phyloP scores from a whole-genome alignment of 2,888 invertebrate genomes.

The Selenia dentaria region DNA sequence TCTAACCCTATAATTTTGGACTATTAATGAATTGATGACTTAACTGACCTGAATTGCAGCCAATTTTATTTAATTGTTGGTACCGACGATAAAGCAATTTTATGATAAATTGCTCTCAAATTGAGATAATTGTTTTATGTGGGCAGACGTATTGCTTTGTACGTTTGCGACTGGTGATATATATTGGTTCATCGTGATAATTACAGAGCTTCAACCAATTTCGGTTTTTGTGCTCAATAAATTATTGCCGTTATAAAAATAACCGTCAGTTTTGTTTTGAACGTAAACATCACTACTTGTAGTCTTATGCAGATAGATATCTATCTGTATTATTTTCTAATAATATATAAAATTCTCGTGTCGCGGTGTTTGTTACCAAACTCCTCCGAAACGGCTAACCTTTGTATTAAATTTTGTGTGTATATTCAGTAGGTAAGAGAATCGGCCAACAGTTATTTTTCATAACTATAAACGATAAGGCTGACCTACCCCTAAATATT shows the following conservation, averaged over 20 bases:
- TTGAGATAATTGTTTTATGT: constrained; percentile 57
- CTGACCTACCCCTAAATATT: too few species aligned
- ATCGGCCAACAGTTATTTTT: too few species aligned
- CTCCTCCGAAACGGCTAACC: too few species aligned
- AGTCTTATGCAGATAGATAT: too few species aligned
- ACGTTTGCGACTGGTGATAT: constrained; percentile 39
- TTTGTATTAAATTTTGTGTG: too few species aligned
- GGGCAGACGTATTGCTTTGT: constrained; percentile 37
- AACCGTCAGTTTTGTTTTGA: neutral
- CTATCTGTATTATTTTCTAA: too few species aligned
- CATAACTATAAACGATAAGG: too few species aligned
- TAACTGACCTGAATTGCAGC: constrained; percentile 68
- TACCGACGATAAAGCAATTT: constrained; percentile 62
- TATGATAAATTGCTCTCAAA: constrained; percentile 58
- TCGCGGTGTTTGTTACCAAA: too few species aligned
- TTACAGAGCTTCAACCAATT: constrained; percentile 32
- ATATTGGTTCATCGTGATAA: constrained; percentile 36
- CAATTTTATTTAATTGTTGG: constrained; percentile 68
- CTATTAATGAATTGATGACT: constrained; percentile 71
- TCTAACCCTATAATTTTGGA: constrained; percentile 58
- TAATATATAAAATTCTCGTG: too few species aligned
- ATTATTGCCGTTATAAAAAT: constrained; percentile 12
- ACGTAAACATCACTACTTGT: too few species aligned
- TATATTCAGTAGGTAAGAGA: too few species aligned
- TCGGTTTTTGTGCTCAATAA: constrained; percentile 17